Evolutionary conservation across 2,113 vertebrate genomes (phyloP).

Genomic region (Poeciliopsis prolifica): DNA sequence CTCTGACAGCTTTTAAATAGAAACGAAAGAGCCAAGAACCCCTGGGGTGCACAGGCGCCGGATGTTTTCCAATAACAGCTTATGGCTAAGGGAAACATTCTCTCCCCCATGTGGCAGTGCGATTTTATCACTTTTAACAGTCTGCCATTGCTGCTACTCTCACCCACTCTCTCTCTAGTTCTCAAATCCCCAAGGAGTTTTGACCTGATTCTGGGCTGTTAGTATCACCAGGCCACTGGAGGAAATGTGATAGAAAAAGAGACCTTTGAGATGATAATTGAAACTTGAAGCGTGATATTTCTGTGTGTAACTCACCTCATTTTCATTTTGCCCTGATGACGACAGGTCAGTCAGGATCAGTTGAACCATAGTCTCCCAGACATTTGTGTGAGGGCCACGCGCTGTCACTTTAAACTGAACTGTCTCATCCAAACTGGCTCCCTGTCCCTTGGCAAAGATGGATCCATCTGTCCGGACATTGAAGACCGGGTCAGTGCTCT

Average conservation of each 20-base stretch:
- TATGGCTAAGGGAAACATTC: slow-evolving; percentile 57
- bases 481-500: slow-evolving; percentile 87
- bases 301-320: slow-evolving; percentile 80
- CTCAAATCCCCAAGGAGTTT: slow-evolving; percentile 61
- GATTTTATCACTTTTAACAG: slow-evolving; percentile 70
- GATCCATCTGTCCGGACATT: slow-evolving; percentile 85
- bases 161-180: slow-evolving; percentile 33
- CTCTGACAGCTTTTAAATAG: slow-evolving; percentile 63
- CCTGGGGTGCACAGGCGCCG: slow-evolving; percentile 50
- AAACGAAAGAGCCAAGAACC: slow-evolving; percentile 46
- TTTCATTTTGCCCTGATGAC: slow-evolving; percentile 54
- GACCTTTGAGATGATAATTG: slow-evolving; percentile 48
- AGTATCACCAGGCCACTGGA: slow-evolving; percentile 55
- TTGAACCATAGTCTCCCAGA: slow-evolving; percentile 85
- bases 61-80: slow-evolving; percentile 75
- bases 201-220: slow-evolving; percentile 69
- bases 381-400: slow-evolving; percentile 74
- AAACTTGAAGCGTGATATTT: slow-evolving; percentile 52
- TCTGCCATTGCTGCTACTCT: slow-evolving; percentile 48
- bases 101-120: slow-evolving; percentile 58
- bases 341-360: slow-evolving; percentile 81
- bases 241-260: slow-evolving; percentile 29
- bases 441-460: slow-evolving; percentile 78
- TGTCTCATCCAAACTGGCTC: slow-evolving; percentile 80
- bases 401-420: slow-evolving; percentile 85